Base-by-base conservation (phyloP, 2,797 vertebrate species). In the Ambastaia sidthimunki region DNA sequence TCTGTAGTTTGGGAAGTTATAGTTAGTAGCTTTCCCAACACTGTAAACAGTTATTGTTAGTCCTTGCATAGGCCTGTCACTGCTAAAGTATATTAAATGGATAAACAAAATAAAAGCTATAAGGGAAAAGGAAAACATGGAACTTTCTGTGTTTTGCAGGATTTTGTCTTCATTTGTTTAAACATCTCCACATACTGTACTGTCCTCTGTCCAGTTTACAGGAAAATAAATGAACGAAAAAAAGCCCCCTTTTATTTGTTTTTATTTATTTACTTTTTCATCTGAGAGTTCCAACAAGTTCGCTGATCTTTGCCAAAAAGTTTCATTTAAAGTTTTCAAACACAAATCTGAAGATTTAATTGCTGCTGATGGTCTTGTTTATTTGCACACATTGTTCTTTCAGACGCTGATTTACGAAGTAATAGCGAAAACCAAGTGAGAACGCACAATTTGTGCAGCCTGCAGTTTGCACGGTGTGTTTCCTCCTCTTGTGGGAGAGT, bases 181-280 rank as follows among this genome's bases (percentile, higher is more conserved):
- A 71, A 71, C 59, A 52, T 72, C 59, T 54, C 31, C 54, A 71
- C 59, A 54, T 55, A 28, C n/a, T 31, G 21, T 62, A 74, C 50
- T 66, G 66, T 81, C 66, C 76, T 28, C 28, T 28, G 28, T 28
- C 28, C 28, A 28, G 28, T 2, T 28, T 28, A 28, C 4, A 28
- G 28, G 2, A 28, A 54, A 70, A 65, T 5, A 9, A 11, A 23
- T 16, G 12, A 11, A 23, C 11, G 12, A 41, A 67, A 3, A 71
- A 44, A 71, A 71, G 18, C 21, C 23, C 19, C 66, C 48, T 34
- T 15, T 44, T 44, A 44, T 44, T 44, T 44, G 10, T 11, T 44
- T 11, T 44, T 44, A 44, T 37, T 37, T 4, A 37, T 37, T 7
- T 37, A n/a, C n/a, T 28, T 28, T 28, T 28, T 28, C 2, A 44